Conservation (phyloP, 2,888 invertebrate genomes). For the Drosophila barbarae region DNA sequence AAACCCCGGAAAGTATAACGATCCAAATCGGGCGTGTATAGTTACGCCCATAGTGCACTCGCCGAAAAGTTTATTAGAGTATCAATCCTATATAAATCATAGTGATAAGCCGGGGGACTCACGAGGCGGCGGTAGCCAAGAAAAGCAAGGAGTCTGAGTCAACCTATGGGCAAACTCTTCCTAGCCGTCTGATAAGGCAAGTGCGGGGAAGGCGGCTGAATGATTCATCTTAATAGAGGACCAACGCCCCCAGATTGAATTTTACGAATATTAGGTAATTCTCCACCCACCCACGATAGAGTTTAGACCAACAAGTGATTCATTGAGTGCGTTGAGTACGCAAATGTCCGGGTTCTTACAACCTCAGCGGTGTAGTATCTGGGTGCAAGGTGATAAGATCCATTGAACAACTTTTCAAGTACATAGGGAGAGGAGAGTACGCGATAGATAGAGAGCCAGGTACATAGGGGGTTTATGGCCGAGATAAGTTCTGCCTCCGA, state of each 20-base stretch:
- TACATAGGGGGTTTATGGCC: slow-evolving; percentile 22
- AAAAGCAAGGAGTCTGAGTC: slow-evolving; percentile 11
- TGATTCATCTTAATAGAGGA: slow-evolving; percentile 22
- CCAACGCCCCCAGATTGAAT: slow-evolving; percentile 1
- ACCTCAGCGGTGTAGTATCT: slow-evolving; percentile 19
- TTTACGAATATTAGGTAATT: neutral
- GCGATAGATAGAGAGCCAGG: slow-evolving; percentile 7
- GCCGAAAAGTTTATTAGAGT: slow-evolving; percentile 13
- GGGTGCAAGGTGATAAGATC: slow-evolving; percentile 40
- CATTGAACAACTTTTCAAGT: slow-evolving; percentile 22
- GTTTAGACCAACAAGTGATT: slow-evolving; percentile 20
- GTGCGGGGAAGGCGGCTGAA: neutral
- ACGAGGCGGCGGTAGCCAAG: slow-evolving; percentile 23
- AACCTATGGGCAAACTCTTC: neutral
- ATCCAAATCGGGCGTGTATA: slow-evolving; percentile 16
- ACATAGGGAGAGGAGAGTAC: slow-evolving; percentile 15
- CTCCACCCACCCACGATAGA: neutral
- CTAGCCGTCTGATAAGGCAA: slow-evolving; percentile 11
- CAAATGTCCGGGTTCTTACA: slow-evolving; percentile 4
- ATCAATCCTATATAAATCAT: slow-evolving; percentile 29
- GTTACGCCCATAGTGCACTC: slow-evolving; percentile 7
- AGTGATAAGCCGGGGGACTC: slow-evolving; percentile 50
- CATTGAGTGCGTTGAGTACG: slow-evolving; percentile 18
- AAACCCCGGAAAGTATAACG: slow-evolving; percentile 15
- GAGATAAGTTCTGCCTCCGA: slow-evolving; percentile 25